These are phyloP conservation scores for Hypolimnas misippus DNA, from an alignment of 2,888 invertebrate genomes.

Conservation along the genomic window DNA sequence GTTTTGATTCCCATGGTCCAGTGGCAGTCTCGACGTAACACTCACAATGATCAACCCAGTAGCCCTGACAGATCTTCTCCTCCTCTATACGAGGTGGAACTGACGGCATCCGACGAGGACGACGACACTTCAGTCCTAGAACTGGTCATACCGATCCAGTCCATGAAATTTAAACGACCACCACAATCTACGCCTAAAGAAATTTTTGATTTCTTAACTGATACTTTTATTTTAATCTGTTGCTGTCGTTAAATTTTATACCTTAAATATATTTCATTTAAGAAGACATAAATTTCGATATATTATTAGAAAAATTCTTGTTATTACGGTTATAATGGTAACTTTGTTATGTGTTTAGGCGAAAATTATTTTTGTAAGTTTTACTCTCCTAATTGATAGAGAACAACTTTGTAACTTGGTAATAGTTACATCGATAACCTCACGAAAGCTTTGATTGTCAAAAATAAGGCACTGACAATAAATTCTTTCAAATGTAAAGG, in stretches of 20 bases:
- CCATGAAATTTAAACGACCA: slow-evolving; percentile 57
- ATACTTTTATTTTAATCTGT: slow-evolving; percentile 56
- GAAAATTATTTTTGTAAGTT: neutral
- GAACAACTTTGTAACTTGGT: no score
- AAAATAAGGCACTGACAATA: no score
- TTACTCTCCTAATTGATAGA: no score
- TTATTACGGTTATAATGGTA: neutral
- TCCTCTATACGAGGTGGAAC: slow-evolving; percentile 70
- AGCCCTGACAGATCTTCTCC: slow-evolving; percentile 57
- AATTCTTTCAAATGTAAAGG: no score
- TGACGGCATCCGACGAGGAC: slow-evolving; percentile 77
- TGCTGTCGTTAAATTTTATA: slow-evolving; percentile 50
- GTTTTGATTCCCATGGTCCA: slow-evolving; percentile 37
- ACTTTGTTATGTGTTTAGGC: neutral
- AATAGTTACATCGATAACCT: no score
- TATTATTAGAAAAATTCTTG: neutral
- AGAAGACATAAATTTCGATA: neutral
- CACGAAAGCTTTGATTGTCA: no score
- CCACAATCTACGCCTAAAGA: slow-evolving; percentile 54
- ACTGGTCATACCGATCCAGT: slow-evolving; percentile 71
- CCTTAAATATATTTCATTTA: neutral
- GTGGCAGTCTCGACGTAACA: slow-evolving; percentile 39
- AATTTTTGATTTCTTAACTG: slow-evolving; percentile 48
- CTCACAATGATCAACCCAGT: slow-evolving; percentile 22
- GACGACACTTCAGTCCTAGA: slow-evolving; percentile 72